A percentile compares a stretch with the other conserved stretches of the same genome.
Evolutionary conservation across 2,113 vertebrate genomes (phyloP).

Genomic region (Arenaria interpres): DNA sequence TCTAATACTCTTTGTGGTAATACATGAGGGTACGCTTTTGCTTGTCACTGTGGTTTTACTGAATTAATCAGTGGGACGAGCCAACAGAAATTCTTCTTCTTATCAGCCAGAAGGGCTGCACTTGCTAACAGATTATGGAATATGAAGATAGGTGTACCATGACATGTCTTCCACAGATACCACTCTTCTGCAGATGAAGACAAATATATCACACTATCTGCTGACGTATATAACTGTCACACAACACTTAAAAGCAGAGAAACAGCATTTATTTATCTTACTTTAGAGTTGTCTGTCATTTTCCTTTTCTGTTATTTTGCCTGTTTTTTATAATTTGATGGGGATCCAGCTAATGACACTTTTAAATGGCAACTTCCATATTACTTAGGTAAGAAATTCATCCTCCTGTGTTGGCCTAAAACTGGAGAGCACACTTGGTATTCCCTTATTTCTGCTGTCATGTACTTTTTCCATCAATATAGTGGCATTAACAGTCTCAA

Average conservation of each 20-base stretch:
- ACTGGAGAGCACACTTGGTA: neutral
- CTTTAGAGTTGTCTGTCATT: neutral
- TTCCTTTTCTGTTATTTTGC: neutral
- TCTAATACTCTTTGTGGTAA: neutral
- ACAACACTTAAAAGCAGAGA: neutral
- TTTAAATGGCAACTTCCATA: neutral
- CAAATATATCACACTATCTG: neutral
- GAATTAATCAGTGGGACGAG: neutral
- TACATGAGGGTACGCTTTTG: neutral
- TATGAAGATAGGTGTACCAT: neutral
- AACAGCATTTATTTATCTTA: neutral
- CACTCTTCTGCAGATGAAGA: neutral
- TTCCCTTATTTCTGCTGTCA: neutral
- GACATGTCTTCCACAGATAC: neutral
- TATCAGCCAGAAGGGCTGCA: neutral
- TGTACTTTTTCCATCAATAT: neutral
- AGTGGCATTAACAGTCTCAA: neutral
- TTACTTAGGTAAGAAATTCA: neutral
- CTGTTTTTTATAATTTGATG: neutral
- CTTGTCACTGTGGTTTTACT: neutral
- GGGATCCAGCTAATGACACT: neutral
- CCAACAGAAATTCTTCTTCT: constrained; percentile 4
- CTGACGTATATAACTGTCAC: neutral
- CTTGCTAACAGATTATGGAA: neutral
- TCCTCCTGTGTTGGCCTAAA: neutral